Evolutionary conservation across 2,888 invertebrate species (phyloP).

Genomic region (Heliconius sara): DNA sequence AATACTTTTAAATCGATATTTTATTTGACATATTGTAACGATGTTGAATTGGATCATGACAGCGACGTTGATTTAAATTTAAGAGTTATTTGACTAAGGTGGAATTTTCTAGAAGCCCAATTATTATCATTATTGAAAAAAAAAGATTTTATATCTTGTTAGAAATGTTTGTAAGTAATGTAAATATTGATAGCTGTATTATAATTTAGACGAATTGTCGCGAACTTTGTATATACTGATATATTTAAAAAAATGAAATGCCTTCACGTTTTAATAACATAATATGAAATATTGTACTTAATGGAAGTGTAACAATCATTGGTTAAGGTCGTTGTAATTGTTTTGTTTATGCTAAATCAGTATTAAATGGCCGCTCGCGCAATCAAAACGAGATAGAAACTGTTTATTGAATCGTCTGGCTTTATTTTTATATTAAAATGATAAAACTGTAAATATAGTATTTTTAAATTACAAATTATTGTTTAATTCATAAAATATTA

Average conservation of each 20-base stretch:
- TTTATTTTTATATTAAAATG: slow-evolving; percentile 5
- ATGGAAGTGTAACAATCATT: slow-evolving; percentile 34
- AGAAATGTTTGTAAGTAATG: slow-evolving; percentile 58
- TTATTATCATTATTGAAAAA: slow-evolving; percentile 57
- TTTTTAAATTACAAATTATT: slow-evolving; percentile 5
- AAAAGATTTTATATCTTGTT: slow-evolving; percentile 69
- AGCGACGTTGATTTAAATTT: slow-evolving; percentile 60
- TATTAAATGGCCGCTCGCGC: slow-evolving; percentile 45
- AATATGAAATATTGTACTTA: slow-evolving; percentile 42
- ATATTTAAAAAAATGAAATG: slow-evolving; percentile 35
- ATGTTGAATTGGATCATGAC: slow-evolving; percentile 60
- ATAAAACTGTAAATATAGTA: slow-evolving; percentile 9
- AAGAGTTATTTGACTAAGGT: slow-evolving; percentile 44
- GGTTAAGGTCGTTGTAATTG: slow-evolving; percentile 29
- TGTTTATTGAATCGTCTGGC: slow-evolving; percentile 19
- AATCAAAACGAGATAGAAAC: slow-evolving; percentile 32
- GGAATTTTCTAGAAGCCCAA: slow-evolving; percentile 45
- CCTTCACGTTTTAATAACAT: slow-evolving; percentile 52
- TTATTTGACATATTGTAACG: slow-evolving; percentile 26
- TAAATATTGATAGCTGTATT: slow-evolving; percentile 51
- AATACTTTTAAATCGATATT: slow-evolving; percentile 50
- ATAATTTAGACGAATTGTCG: slow-evolving; percentile 33
- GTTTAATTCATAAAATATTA: neutral
- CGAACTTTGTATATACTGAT: slow-evolving; percentile 56
- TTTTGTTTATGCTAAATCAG: slow-evolving; percentile 46